Evolutionary conservation across 2,113 vertebrate species (phyloP).

Genomic region (Psephotus haematonotus): DNA sequence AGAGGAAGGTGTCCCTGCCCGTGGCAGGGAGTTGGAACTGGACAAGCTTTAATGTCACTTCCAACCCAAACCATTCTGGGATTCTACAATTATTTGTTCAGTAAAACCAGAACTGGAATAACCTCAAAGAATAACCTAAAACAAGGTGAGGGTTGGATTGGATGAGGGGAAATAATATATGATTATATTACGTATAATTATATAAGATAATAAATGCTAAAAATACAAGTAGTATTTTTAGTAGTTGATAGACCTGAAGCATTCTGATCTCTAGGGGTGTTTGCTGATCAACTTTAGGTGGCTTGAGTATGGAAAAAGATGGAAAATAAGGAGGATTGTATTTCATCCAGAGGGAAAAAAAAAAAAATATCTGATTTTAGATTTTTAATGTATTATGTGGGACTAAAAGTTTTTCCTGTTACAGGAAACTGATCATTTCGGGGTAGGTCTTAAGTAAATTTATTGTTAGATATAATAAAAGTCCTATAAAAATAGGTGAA

Average conservation of each 20-base stretch:
- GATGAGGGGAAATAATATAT: not conserved
- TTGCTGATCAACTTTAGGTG: not conserved
- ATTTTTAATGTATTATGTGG: not conserved
- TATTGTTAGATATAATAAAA: not conserved
- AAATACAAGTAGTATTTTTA: not conserved
- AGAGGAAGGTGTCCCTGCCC: not conserved
- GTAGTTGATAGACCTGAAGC: not conserved
- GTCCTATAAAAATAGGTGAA: not conserved
- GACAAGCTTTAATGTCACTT: not conserved
- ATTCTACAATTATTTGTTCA: not conserved
- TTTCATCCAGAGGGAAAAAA: not conserved
- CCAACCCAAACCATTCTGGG: not conserved
- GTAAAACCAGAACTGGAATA: not conserved
- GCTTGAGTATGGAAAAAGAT: not conserved
- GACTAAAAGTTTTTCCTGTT: not conserved
- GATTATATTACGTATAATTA: no score
- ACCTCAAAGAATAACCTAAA: not conserved
- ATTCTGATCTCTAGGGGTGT: not conserved
- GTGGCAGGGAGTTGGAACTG: not conserved
- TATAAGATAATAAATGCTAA: not conserved
- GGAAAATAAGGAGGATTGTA: not conserved
- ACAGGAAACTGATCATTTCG: accelerated
- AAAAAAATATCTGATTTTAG: not conserved
- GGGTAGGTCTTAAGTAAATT: not conserved
- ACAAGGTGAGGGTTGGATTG: not conserved